These are phyloP conservation scores for Drosophila punjabiensis DNA, from an alignment of 1,140 invertebrate genomes.

Conservation along the genomic window DNA sequence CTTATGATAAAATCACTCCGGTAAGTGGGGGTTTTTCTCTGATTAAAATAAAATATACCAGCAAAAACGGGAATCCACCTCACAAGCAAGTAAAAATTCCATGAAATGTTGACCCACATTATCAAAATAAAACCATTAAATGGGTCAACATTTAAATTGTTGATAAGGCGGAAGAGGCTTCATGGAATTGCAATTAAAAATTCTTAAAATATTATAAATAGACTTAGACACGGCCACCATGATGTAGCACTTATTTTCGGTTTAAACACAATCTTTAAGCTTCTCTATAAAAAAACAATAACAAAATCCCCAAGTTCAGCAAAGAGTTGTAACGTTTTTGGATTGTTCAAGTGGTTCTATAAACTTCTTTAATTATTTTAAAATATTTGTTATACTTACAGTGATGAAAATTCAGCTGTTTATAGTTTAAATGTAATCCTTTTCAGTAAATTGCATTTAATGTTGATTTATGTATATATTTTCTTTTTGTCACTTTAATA, in stretches of 20 bases:
- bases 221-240: neutral
- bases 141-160: constrained; percentile 17
- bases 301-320: neutral
- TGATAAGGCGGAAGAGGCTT: neutral
- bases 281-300: neutral
- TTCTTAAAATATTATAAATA: neutral
- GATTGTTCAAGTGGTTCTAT: constrained; percentile 5
- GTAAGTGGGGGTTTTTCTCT: constrained; percentile 1
- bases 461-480: constrained; percentile 14
- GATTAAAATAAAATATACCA: neutral
- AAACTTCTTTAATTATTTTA: neutral
- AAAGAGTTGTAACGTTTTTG: constrained; percentile 41
- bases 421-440: constrained; percentile 29
- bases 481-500: constrained; percentile 11
- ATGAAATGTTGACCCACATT: constrained; percentile 22
- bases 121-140: neutral
- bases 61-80: neutral
- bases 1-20: constrained; percentile 45
- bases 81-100: constrained; percentile 12
- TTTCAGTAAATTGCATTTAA: constrained; percentile 35
- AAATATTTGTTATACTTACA: constrained; percentile 17
- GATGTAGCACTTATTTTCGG: neutral
- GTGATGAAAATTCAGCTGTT: constrained; percentile 12
- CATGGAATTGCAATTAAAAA: neutral
- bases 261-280: neutral